Evolutionary conservation across 2,888 invertebrate species (phyloP).

Genomic region (Mayetiola destructor): DNA sequence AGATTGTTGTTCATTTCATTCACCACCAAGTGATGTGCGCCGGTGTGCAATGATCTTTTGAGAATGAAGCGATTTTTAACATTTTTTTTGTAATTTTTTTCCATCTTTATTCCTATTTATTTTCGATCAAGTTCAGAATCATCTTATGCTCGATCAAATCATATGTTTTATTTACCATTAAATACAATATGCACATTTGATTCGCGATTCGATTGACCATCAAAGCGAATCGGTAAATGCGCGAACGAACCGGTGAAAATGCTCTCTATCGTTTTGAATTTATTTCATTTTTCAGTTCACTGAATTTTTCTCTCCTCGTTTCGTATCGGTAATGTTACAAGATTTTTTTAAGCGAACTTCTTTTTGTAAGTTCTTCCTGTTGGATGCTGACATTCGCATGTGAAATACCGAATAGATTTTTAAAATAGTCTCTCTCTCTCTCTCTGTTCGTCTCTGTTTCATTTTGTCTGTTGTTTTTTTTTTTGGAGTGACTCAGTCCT

Average conservation of each 20-base stretch:
- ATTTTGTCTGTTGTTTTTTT: background rate
- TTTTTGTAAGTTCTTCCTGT: constrained; percentile 4
- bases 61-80: background rate
- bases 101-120: too few species aligned
- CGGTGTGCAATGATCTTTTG: background rate
- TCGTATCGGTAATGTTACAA: constrained; percentile 8
- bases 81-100: too few species aligned
- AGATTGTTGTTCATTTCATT: background rate
- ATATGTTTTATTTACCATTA: background rate
- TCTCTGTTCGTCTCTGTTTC: background rate
- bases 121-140: constrained; percentile 11
- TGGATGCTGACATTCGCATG: background rate
- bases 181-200: background rate
- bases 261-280: constrained; percentile 1
- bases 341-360: background rate
- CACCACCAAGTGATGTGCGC: background rate
- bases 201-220: constrained; percentile 12
- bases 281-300: constrained; percentile 12
- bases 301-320: too few species aligned
- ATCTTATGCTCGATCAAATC: background rate
- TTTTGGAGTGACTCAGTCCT: background rate
- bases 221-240: constrained; percentile 12
- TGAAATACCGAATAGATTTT: constrained; percentile 6
- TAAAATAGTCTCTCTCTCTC: background rate
- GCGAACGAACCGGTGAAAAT: constrained; percentile 3